A percentile compares a stretch with the other conserved stretches of the same genome.
These are phyloP conservation scores for Silurus asotus DNA, from an alignment of 2,113 vertebrate genomes.

Conservation along the genomic window DNA sequence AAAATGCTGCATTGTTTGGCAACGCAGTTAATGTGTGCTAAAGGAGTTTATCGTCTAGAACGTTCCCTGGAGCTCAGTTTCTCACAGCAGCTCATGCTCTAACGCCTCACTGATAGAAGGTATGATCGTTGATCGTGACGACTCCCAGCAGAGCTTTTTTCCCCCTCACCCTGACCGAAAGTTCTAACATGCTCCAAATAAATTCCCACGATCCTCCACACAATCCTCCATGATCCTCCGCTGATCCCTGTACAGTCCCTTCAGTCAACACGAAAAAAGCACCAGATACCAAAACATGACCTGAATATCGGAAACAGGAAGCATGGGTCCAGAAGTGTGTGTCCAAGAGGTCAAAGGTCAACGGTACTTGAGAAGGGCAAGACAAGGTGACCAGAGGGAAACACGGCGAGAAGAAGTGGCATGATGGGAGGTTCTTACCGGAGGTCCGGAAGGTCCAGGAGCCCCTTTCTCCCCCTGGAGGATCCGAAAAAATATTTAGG, in stretches of 20 bases:
- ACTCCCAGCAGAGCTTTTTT: slow-evolving; percentile 16
- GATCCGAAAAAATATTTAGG: slow-evolving; percentile 69
- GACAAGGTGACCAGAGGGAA: neutral
- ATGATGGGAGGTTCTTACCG: slow-evolving; percentile 80
- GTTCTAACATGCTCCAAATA: slow-evolving; percentile 7
- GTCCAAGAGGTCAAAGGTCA: neutral
- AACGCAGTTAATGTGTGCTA: neutral
- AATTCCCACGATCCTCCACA: neutral
- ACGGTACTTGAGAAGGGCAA: neutral
- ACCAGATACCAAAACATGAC: neutral
- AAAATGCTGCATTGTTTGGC: neutral
- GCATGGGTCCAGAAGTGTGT: neutral
- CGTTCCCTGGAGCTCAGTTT: neutral
- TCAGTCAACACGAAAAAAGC: neutral
- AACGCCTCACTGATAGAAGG: slow-evolving; percentile 2
- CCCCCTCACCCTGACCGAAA: neutral
- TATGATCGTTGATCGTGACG: slow-evolving; percentile 1
- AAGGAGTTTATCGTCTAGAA: neutral
- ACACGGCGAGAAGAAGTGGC: slow-evolving; percentile 39
- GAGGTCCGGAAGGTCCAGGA: slow-evolving; percentile 87
- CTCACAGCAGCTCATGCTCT: neutral
- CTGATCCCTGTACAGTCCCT: neutral
- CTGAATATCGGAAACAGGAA: neutral
- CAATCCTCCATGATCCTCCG: neutral
- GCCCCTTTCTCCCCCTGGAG: slow-evolving; percentile 90